These are phyloP conservation scores for Patella ulyssiponensis DNA, from an alignment of 2,888 invertebrate species.

Conservation along the genomic window DNA sequence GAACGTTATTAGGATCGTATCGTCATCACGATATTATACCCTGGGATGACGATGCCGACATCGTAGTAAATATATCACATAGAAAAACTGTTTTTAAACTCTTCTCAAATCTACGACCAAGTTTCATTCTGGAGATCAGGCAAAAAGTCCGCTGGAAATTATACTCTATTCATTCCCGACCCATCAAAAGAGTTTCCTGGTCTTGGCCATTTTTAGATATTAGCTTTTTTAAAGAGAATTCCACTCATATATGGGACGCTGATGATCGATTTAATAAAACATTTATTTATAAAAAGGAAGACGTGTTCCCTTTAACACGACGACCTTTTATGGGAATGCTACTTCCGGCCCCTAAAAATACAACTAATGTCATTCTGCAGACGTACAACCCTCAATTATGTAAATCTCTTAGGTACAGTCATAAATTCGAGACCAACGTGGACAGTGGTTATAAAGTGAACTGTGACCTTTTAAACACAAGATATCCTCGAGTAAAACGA, in stretches of 20 bases:
- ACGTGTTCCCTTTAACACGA: slow-evolving; percentile 36
- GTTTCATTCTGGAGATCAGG: slow-evolving; percentile 24
- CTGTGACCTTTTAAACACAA: slow-evolving; percentile 34
- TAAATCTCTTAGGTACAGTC: slow-evolving; percentile 30
- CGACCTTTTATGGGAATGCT: slow-evolving; percentile 37
- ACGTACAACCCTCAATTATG: slow-evolving; percentile 34
- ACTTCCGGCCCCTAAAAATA: slow-evolving; percentile 38
- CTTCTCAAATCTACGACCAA: slow-evolving; percentile 22
- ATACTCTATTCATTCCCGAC: slow-evolving; percentile 28
- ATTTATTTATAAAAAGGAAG: slow-evolving; percentile 28
- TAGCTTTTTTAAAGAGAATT: slow-evolving; percentile 40
- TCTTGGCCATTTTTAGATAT: slow-evolving; percentile 47
- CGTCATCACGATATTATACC: slow-evolving; percentile 47
- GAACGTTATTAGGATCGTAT: slow-evolving; percentile 44
- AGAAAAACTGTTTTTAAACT: slow-evolving; percentile 10
- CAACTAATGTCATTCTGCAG: slow-evolving; percentile 24
- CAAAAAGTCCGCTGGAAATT: slow-evolving; percentile 37
- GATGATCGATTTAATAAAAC: slow-evolving; percentile 20
- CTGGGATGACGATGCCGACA: slow-evolving; percentile 48
- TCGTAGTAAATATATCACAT: slow-evolving; percentile 32
- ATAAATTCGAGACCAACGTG: slow-evolving; percentile 27
- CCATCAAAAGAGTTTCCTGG: slow-evolving; percentile 33
- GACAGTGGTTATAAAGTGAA: slow-evolving; percentile 14
- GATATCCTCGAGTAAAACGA: slow-evolving; percentile 39
- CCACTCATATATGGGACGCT: slow-evolving; percentile 43